Evolutionary conservation across 2,888 invertebrate genomes (phyloP).

Genomic region (Sinhomidia bicolor): DNA sequence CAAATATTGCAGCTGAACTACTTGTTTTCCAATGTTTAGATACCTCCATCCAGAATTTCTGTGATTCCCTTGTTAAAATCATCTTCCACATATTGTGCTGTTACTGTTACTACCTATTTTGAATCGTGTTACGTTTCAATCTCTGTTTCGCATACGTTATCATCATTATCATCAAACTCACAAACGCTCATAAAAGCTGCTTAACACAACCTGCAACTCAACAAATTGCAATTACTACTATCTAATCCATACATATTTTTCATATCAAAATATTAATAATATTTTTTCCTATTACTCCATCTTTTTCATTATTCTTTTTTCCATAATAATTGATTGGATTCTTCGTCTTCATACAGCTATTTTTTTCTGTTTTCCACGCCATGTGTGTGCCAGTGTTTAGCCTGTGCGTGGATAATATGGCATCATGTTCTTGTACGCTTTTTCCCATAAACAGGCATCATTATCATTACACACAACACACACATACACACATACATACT

Average conservation of each 20-base stretch:
- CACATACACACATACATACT: background rate
- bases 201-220: background rate
- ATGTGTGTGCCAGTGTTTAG: background rate
- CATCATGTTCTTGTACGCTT: conserved; percentile 29
- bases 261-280: background rate
- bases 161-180: too few species aligned
- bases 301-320: background rate
- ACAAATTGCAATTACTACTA: background rate
- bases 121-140: background rate
- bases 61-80: too few species aligned
- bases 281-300: conserved; percentile 6
- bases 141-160: background rate
- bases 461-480: background rate
- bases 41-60: too few species aligned
- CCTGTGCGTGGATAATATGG: background rate
- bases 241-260: background rate
- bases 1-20: too few species aligned
- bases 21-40: too few species aligned
- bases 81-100: too few species aligned
- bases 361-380: background rate
- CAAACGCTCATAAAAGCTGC: background rate
- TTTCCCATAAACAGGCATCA: conserved; percentile 21
- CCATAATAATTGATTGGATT: conserved; percentile 15
- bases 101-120: too few species aligned
- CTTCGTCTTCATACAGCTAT: too few species aligned